Base-by-base conservation (phyloP, 2,888 invertebrate species). In the Gibbula magus region DNA sequence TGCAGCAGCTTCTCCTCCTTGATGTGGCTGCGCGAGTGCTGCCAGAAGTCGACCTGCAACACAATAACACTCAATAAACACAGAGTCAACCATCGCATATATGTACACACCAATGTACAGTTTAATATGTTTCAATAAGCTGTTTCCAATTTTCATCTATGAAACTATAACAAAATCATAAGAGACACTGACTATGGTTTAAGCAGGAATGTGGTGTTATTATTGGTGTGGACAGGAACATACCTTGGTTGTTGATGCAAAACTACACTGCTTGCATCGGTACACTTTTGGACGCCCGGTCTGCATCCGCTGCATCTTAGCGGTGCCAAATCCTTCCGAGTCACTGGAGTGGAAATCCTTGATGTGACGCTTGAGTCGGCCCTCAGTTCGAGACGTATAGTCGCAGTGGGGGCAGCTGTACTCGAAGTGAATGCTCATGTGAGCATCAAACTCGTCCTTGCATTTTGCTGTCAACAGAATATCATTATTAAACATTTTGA, bases 211-310 rank as follows among this genome's bases (percentile, higher is more conserved):
- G n/a, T n/a, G n/a, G n/a, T n/a, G n/a, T n/a, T n/a, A 16, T 52
- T 32, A 18, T n/a, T 22, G 39, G 39, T 20, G 13, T 16, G 13
- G 0, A 18, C 16, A 29, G 7, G 0, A 18, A 22, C 83, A 73
- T 82, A 92, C 92, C 93, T 99, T 99, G 5, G 97, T 97, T 18
- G 96, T 95, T 0, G 97, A 96, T 0, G 96, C 95, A 87, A 96
- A 96, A 77, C 95, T 95, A 91, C 99, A 99, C 86, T 97, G 97
- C 91, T 98, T 98, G 94, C 99, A 99, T 90, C 96, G 96, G 93
- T 96, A 96, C 0, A 96, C 95, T 93, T 98, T 98, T 53, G 93
- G 92, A 86, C 93, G 81, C 22, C 91, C 90, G 32, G 89, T 87
- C 73, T 83, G 82, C 75, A 82, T 85, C 75, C 91, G 85, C 25